Conservation (phyloP, 2,113 vertebrate genomes). For the Psilopsiagon aymara region DNA sequence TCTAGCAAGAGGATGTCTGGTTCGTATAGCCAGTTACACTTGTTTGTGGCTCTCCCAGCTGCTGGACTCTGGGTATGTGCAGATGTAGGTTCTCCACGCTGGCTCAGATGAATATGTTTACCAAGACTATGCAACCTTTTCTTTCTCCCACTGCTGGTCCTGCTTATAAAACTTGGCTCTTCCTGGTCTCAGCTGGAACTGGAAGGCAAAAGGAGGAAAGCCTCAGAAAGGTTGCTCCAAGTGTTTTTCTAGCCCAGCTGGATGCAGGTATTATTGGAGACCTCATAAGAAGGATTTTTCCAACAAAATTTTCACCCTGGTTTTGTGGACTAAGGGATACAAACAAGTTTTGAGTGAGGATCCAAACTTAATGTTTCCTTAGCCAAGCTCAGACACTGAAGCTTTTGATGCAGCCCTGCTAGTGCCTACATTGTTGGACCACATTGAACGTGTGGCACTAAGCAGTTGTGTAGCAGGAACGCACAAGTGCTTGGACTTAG, state of each 20-base stretch:
- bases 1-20: background rate
- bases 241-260: conserved; percentile 53
- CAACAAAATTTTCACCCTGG: conserved; percentile 29
- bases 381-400: conserved; percentile 26
- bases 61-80: background rate
- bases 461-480: background rate
- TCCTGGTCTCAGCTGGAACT: conserved; percentile 28
- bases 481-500: background rate
- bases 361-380: background rate
- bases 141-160: conserved; percentile 15
- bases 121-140: conserved; percentile 7
- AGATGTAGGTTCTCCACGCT: background rate
- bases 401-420: conserved; percentile 31
- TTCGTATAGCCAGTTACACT: conserved; percentile 9
- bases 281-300: conserved; percentile 49
- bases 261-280: conserved; percentile 48
- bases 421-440: background rate
- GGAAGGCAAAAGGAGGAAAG: conserved; percentile 24
- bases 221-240: background rate
- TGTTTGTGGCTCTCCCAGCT: conserved; percentile 7
- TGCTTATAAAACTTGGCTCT: conserved; percentile 26
- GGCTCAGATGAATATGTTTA: background rate
- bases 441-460: background rate
- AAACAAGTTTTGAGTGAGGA: conserved; percentile 18
- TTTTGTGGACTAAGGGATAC: background rate